Base-by-base conservation (phyloP, 2,797 vertebrate genomes). In the Gastrophryne carolinensis region DNA sequence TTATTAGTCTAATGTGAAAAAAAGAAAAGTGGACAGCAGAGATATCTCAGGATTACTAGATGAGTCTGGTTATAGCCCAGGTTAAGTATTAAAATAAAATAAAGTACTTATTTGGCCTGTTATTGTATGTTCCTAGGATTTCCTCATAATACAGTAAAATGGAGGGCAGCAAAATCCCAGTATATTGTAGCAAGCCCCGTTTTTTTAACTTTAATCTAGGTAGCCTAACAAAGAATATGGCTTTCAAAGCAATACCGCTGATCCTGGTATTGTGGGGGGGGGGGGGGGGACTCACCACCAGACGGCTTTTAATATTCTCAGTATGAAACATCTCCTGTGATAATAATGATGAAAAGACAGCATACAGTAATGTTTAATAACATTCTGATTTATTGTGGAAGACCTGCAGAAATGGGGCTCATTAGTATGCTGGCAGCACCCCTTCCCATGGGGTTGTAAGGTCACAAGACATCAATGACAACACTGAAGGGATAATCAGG, bases 391-490 rank as follows among this genome's bases (percentile, higher is more conserved):
- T 70, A 49, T 71, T 47, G 26, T 63, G 7, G 34, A 56, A 64
- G 39, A 29, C 75, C 67, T 27, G 19, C 37, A 64, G 61, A 32
- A 77, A 47, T 21, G 27, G 23, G 21, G 60, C 39, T 57, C 29
- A 68, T 79, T 65, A 72, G 62, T 56, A 74, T 78, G 65, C 54
- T 66, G 29, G 21, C 64, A 63, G 34, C 10, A 34, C 21, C 66
- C 56, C 63, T 19, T 76, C 60, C 64, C 24, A 24, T 23, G 27
- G 47, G 75, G 73, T 63, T 65, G 56, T 53, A 72, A 60, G 57
- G 73, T 79, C 47, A 69, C 61, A 27, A 52, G 57, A 72, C 77
- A 78, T 75, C 54, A 78, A 64, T 72, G 62, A 44, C 54, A 74
- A 57, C 60, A 63, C 17, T 35, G 73, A 64, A 79, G 71, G 52